These are phyloP conservation scores for Mya arenaria DNA, from an alignment of 1,140 invertebrate species.

Conservation along the genomic window DNA sequence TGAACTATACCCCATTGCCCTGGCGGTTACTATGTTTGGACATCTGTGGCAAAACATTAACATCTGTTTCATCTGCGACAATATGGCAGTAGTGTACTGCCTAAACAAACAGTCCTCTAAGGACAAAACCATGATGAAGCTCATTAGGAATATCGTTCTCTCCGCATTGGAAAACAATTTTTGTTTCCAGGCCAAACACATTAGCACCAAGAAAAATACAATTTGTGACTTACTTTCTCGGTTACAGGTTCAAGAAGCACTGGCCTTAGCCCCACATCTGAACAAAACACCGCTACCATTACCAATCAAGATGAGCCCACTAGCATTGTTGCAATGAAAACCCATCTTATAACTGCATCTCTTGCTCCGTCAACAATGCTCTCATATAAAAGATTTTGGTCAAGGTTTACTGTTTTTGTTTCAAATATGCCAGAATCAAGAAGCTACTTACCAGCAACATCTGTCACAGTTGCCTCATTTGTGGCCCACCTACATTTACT, in stretches of 20 bases:
- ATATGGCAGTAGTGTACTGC: conserved; percentile 8
- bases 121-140: not conserved
- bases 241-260: conserved; percentile 15
- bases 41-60: conserved; percentile 10
- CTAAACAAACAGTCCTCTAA: conserved; percentile 21
- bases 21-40: conserved; percentile 11
- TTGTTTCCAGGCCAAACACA: not conserved
- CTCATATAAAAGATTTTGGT: conserved; percentile 9
- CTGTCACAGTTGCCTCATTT: not conserved
- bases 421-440: no score
- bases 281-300: not conserved
- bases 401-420: not conserved
- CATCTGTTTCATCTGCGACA: conserved; percentile 22
- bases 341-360: not conserved
- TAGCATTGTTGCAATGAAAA: not conserved
- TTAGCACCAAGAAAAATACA: not conserved
- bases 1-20: conserved; percentile 15
- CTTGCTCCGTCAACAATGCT: not conserved
- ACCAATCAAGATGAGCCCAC: not conserved
- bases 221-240: conserved; percentile 22
- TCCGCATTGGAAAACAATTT: not conserved
- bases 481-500: not conserved
- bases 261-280: not conserved
- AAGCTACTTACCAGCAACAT: not conserved
- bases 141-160: conserved; percentile 1